Evolutionary conservation across 2,797 vertebrate genomes (phyloP), one percentile per base, ranked within the genome.

Genomic region (Poecilia picta): DNA sequence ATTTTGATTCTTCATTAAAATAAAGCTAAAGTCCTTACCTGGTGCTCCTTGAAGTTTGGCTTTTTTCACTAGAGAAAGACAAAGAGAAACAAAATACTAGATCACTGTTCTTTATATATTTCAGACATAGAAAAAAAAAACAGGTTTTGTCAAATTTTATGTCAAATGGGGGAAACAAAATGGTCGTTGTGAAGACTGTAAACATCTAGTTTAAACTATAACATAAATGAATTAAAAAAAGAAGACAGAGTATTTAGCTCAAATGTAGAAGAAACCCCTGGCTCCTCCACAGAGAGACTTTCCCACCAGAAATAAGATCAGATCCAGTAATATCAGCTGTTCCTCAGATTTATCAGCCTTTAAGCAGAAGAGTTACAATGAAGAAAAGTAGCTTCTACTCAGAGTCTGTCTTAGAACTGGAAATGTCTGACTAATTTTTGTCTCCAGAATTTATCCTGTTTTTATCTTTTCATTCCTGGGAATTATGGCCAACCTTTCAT

Each of bases 11-110:
- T n/a, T 72, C 2, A 71, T 16, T 8, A 0, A 55, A 73, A 45
- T 49, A 25, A 41, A 74, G n/a, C 1, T 41, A 8, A 13, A 36
- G 4, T 13, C 78, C 95, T 95, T 87, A 96, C 96, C 95, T 83
- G 86, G 77, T 79, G 90, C 75, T 79, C 96, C 95, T 55, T 94
- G 93, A 39, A 96, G 94, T 72, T 95, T 96, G 87, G 96, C 96
- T 90, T 96, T 96, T 92, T 96, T 96, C 71, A 96, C 96, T 96
- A 91, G 2, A 91, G 75, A 87, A 23, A 16, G 71, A 57, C n/a
- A 59, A 18, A 89, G 71, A 74, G 18, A 73, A 79, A 51, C 0
- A 13, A 12, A 80, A 41, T 1, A 74, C 89, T 79, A 88, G 79
- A 13, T 1, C 0, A 36, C 5, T 8, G 0, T 68, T 68, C 36